Evolutionary conservation across 2,888 invertebrate genomes (phyloP), one percentile per base, ranked within the genome.

Genomic region (Drosophila cognata): DNA sequence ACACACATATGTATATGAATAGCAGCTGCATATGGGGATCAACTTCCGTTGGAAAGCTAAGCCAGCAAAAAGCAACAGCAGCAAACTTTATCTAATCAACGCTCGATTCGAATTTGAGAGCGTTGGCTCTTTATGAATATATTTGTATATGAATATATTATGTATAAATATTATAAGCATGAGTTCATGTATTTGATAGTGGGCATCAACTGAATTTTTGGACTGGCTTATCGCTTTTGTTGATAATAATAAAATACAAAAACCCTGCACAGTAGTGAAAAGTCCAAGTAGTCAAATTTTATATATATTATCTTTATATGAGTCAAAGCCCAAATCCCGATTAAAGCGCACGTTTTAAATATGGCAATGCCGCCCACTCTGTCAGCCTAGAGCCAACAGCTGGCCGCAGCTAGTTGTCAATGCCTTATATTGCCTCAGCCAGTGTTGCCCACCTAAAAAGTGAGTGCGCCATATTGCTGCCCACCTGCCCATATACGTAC

Each of bases 71-170:
- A 29, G 28, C 55, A 66, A 60, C 36, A 55, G 48, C 50, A 43
- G 48, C 0, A 33, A 51, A 61, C 43, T 66, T 69, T 77, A 79
- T 79, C 81, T 79, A 67, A 79, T 81, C 81, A 36, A 58, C 46
- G 43, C 36, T 58, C 60, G 46, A 65, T 62, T 63, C 51, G 41
- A 63, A 43, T 43, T 70, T 28, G 35, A 74, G 41, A 51, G 51
- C 38, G 57, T 31, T 50, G 38, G 21, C 18, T 48, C 29, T 55
- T 33, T 21, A 38, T 41, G 13, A 4, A 31, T 16, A 10, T 31
- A 13, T 25, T 2, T 13, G 2, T 69, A 21, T 21, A 38, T 35
- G 18, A 29, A 28, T 36, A 33, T 16, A 18, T 28, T 38, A 18
- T 52, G 7, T 13, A 28, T 28, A 28, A 50, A 18, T 50, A 50